phyloP scores from a whole-genome alignment of 1,140 invertebrate species.

The Drosophila virilis region DNA sequence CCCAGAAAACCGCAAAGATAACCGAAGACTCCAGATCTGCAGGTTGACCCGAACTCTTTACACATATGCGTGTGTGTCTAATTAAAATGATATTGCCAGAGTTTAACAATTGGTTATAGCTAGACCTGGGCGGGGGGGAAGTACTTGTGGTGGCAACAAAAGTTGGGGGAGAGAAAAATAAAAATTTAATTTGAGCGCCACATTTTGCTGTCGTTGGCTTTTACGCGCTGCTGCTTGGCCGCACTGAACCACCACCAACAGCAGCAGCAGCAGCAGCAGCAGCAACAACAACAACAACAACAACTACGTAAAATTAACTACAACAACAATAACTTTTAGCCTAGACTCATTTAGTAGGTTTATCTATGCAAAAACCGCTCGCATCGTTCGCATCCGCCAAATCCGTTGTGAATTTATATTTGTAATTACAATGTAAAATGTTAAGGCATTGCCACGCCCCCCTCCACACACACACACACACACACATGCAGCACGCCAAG shows the following conservation, averaged over 20 bases:
- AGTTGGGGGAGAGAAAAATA: conserved; percentile 40
- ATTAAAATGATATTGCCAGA: conserved; percentile 67
- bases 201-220: conserved; percentile 79
- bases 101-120: conserved; percentile 10
- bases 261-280: conserved; percentile 35
- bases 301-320: conserved; percentile 20
- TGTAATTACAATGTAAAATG: conserved; percentile 60
- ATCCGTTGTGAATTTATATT: conserved; percentile 52
- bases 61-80: conserved; percentile 54
- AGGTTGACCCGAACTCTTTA: not conserved
- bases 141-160: conserved; percentile 59
- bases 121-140: conserved; percentile 10
- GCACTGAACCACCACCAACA: conserved; percentile 52
- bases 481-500: not conserved
- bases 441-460: conserved; percentile 40
- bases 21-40: not conserved
- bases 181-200: conserved; percentile 71
- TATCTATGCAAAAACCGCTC: conserved; percentile 69
- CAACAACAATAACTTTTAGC: conserved; percentile 36
- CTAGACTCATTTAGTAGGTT: conserved; percentile 46
- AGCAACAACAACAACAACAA: conserved; percentile 3
- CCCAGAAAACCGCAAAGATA: conserved; percentile 28
- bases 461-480: conserved; percentile 7
- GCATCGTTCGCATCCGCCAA: conserved; percentile 42
- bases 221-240: conserved; percentile 68